Percentiles rank a stretch among this genome's conserved stretches.
Conservation (phyloP, 2,888 invertebrate species). For the Podotricha telesiphe region DNA sequence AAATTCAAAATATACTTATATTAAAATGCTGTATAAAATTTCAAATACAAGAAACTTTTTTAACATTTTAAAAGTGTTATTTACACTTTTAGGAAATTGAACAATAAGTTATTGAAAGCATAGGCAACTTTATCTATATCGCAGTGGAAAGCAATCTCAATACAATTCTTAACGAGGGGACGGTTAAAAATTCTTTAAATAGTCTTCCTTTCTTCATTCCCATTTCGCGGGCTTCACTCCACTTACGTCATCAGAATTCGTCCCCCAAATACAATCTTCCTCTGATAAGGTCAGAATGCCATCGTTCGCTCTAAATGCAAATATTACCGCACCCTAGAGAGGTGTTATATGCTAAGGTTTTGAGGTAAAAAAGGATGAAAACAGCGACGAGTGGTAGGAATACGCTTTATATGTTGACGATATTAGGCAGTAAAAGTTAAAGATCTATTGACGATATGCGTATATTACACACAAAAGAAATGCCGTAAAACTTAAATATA, state of each 20-base stretch:
- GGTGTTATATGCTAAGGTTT: constrained; percentile 77
- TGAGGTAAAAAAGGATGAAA: constrained; percentile 79
- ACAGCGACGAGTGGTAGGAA: constrained; percentile 77
- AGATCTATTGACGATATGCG: constrained; percentile 67
- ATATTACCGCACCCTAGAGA: constrained; percentile 79
- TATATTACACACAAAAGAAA: constrained; percentile 52
- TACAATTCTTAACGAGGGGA: background rate
- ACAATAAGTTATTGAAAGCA: no score
- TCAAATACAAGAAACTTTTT: no score
- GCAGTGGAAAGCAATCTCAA: background rate
- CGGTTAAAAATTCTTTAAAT: constrained; percentile 8
- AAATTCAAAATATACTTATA: no score
- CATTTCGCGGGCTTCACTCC: constrained; percentile 29
- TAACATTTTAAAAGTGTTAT: no score
- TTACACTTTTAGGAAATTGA: no score
- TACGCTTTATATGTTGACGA: constrained; percentile 76
- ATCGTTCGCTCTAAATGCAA: constrained; percentile 83
- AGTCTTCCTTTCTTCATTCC: constrained; percentile 23
- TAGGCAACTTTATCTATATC: background rate
- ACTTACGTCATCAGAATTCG: constrained; percentile 69
- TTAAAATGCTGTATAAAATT: no score
- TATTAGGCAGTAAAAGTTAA: constrained; percentile 77
- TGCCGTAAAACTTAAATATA: constrained; percentile 25
- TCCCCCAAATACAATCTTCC: constrained; percentile 77
- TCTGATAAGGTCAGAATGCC: constrained; percentile 80